Evolutionary conservation across 2,888 invertebrate species (phyloP).

Genomic region (Ennomos quercinarius): DNA sequence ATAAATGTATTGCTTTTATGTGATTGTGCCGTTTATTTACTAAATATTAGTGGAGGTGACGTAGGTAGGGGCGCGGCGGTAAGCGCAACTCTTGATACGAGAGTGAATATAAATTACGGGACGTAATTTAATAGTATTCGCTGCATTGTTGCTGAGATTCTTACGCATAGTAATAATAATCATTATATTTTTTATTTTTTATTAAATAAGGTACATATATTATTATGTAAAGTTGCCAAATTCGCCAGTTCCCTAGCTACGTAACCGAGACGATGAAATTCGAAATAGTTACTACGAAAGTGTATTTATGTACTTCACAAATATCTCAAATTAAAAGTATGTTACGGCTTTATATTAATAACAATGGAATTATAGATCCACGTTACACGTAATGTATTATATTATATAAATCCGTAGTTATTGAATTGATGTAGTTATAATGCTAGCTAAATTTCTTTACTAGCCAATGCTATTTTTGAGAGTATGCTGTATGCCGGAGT

Average conservation of each 20-base stretch:
- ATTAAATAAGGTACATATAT: constrained; percentile 19
- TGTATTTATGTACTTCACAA: constrained; percentile 34
- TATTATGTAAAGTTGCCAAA: constrained; percentile 9
- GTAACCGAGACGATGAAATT: constrained; percentile 27
- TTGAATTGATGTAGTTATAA: constrained; percentile 75
- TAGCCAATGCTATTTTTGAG: constrained; percentile 84
- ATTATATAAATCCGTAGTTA: constrained; percentile 64
- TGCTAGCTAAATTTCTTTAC: constrained; percentile 82
- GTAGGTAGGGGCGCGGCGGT: constrained; percentile 8
- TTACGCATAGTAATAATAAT: constrained; percentile 25
- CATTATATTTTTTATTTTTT: constrained; percentile 25
- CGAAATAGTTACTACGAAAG: constrained; percentile 28
- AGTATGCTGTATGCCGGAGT: constrained; percentile 76
- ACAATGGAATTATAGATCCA: constrained; percentile 47
- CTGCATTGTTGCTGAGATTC: constrained; percentile 24
- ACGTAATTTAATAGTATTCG: constrained; percentile 15
- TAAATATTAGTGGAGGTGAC: not conserved
- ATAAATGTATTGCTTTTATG: constrained; percentile 79
- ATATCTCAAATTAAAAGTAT: constrained; percentile 35
- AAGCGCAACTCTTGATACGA: constrained; percentile 2
- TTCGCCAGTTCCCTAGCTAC: constrained; percentile 17
- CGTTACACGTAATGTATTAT: constrained; percentile 72
- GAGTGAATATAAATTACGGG: constrained; percentile 18
- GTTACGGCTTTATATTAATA: constrained; percentile 35
- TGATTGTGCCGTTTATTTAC: constrained; percentile 53